A percentile compares a stretch with the other conserved stretches of the same genome.
Conservation (phyloP, 1,140 invertebrate genomes). For the Hylaeus volcanicus region DNA sequence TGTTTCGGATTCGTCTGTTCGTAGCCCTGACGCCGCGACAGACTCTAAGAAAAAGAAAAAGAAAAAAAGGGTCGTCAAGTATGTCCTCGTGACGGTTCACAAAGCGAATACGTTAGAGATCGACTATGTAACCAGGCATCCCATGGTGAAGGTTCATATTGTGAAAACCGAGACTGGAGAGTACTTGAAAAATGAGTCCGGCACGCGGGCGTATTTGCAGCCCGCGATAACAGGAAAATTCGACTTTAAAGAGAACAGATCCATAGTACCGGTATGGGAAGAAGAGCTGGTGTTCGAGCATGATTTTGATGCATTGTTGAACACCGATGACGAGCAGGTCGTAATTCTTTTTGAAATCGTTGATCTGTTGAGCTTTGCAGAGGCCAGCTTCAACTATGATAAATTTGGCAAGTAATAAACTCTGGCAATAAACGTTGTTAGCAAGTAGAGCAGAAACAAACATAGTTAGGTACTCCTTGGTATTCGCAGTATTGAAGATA, state of each 20-base stretch:
- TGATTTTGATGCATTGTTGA: slow-evolving; percentile 80
- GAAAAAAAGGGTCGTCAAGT: slow-evolving; percentile 56
- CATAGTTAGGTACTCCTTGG: too few relatives aligned
- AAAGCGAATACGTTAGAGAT: slow-evolving; percentile 70
- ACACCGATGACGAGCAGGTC: slow-evolving; percentile 73
- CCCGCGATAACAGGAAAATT: slow-evolving; percentile 73
- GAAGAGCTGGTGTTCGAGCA: slow-evolving; percentile 85
- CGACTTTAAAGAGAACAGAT: slow-evolving; percentile 74
- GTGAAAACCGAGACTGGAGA: slow-evolving; percentile 70
- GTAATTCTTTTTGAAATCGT: slow-evolving; percentile 84
- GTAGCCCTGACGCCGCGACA: slow-evolving; percentile 17
- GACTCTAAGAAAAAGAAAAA: slow-evolving; percentile 50
- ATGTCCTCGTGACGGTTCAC: slow-evolving; percentile 72
- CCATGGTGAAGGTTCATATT: slow-evolving; percentile 78
- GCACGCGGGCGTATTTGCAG: slow-evolving; percentile 59
- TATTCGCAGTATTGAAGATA: too few relatives aligned
- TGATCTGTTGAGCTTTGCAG: slow-evolving; percentile 76
- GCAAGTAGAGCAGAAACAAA: too few relatives aligned
- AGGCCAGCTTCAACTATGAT: slow-evolving; percentile 75
- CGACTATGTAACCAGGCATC: slow-evolving; percentile 74
- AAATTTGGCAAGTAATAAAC: slow-evolving; percentile 70
- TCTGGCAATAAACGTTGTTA: background rate
- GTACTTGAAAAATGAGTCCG: slow-evolving; percentile 65
- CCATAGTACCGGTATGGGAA: slow-evolving; percentile 83
- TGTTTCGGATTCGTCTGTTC: background rate